Percentiles rank a stretch among this genome's conserved stretches.
phyloP scores from a whole-genome alignment of 30 jellyfish, hydroid and myxozoan species.

The Cassiopea xamachana region DNA sequence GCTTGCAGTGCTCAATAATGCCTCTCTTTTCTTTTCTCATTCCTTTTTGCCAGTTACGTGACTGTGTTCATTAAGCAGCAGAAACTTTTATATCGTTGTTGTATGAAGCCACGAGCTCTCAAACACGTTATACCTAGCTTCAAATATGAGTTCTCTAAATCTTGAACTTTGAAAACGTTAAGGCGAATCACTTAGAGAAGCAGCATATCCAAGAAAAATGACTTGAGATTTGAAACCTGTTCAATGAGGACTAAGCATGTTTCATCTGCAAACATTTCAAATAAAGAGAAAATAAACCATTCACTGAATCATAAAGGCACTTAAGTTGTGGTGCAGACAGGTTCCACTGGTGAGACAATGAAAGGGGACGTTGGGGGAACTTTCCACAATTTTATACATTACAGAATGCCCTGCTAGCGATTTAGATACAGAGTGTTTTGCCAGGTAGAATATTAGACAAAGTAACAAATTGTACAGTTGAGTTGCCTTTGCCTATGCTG shows the following conservation, averaged over 20 bases:
- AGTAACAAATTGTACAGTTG: too few species aligned
- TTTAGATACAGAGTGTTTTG: too few species aligned
- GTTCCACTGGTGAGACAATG: too few species aligned
- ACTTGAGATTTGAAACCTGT: neutral
- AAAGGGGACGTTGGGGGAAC: too few species aligned
- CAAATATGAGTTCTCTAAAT: neutral
- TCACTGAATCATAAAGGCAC: too few species aligned
- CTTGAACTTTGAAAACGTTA: neutral
- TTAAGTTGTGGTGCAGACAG: too few species aligned
- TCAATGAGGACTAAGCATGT: neutral
- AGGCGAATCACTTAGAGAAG: neutral
- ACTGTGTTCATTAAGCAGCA: neutral
- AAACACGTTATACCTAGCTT: neutral
- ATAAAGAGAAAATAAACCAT: too few species aligned
- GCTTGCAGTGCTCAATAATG: constrained; percentile 2
- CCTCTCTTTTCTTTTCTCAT: constrained; percentile 9
- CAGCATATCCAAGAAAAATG: constrained; percentile 1
- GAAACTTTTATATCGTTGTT: neutral
- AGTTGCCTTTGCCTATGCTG: too few species aligned
- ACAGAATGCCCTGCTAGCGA: too few species aligned
- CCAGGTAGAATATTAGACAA: too few species aligned
- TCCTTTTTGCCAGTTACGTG: neutral
- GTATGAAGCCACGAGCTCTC: neutral
- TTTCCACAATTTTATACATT: too few species aligned
- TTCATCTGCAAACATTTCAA: neutral